Evolutionary conservation across 1,140 invertebrate species (phyloP), one percentile per base, ranked within the genome.

Genomic region (Hyles vespertilio): DNA sequence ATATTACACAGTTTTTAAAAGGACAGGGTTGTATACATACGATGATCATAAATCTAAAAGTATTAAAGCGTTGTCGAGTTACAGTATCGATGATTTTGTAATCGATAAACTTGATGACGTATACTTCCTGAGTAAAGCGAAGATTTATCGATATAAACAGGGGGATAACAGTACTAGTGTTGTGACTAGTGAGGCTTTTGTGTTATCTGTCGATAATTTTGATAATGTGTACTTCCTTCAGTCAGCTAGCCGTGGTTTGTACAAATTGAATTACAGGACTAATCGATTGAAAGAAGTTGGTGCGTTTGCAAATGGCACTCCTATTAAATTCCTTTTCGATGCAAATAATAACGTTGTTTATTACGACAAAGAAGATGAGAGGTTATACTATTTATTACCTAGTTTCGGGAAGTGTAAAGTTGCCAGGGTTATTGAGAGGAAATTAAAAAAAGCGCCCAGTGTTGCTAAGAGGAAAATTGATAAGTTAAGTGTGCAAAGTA

Each of bases 81-180:
- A 71, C 34, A 67, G 62, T 49, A 73, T 85, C 12, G 82, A 85
- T 50, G 77, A 83, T 63, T 85, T 85, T 57, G 67, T 85, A 5
- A 54, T 85, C 9, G 79, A 83, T 56, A 76, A 77, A 58, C 55
- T 47, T 3, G 70, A 67, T 8, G 75, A 85, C 56, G 77, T 83
- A 40, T 85, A 79, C 54, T 83, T 85, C 40, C 68, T 81, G 67
- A 73, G 70, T 32, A 70, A 78, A 32, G 69, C 60, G 9, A 64
- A 69, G 7, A 63, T 79, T 8, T 77, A 78, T 57, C 63, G 79
- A 12, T 68, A 79, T 5, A 77, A 59, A 63, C 77, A 74, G 45
- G 72, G 69, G 47, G 66, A 67, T 32, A 76, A 72, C 43, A 67
- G 64, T n/a, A 58, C 71, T 2, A 59, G 56, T 22, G 46, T 83